A percentile compares a stretch with the other conserved stretches of the same genome.
phyloP scores from a whole-genome alignment of 2,888 invertebrate species.

The Drosophila helvetica region DNA sequence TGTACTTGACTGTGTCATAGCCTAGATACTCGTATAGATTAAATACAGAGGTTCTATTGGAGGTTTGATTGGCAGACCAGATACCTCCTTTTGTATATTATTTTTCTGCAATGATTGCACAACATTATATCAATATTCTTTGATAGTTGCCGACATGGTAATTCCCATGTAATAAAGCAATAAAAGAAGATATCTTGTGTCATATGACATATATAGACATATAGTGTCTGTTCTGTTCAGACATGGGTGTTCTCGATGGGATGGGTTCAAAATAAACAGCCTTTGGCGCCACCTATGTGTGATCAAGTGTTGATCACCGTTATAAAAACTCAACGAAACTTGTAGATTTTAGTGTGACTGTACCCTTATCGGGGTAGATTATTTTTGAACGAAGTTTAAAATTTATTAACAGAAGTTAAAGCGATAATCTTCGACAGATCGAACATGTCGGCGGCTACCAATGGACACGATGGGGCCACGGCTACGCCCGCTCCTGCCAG shows the following conservation, averaged over 20 bases:
- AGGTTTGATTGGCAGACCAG: background rate
- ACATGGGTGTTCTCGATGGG: background rate
- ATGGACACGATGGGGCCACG: conserved; percentile 43
- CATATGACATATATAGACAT: too few relatives aligned
- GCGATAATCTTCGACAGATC: conserved; percentile 27
- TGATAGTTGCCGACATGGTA: background rate
- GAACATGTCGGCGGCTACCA: conserved; percentile 59
- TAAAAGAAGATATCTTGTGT: background rate
- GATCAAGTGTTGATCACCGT: conserved; percentile 1
- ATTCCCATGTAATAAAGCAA: background rate
- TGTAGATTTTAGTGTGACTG: background rate
- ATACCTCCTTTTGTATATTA: background rate
- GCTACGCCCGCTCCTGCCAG: background rate
- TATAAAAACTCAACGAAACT: conserved; percentile 1
- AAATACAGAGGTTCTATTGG: background rate
- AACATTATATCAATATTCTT: background rate
- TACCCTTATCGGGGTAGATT: conserved; percentile 4
- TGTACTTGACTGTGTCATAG: background rate
- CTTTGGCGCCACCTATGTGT: conserved; percentile 40
- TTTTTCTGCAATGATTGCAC: background rate
- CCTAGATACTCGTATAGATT: background rate
- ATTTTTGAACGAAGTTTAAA: background rate
- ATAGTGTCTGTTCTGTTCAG: too few relatives aligned
- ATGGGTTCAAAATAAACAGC: background rate
- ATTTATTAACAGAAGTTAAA: conserved; percentile 20